These are phyloP conservation scores for Athalia cordata DNA, from an alignment of 2,888 invertebrate species.

Conservation along the genomic window DNA sequence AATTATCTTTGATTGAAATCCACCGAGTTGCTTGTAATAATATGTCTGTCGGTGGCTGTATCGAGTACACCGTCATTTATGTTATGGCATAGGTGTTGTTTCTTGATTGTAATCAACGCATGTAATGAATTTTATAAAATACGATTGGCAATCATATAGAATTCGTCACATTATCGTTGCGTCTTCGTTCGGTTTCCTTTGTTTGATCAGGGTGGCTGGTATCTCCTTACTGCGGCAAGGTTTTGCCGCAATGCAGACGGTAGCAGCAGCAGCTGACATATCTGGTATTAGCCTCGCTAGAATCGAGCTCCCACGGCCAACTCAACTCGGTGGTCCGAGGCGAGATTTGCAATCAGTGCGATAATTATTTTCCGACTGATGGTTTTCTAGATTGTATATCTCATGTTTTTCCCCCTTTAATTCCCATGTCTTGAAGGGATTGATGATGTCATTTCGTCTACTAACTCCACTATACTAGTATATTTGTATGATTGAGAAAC, in stretches of 20 bases:
- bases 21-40: neutral
- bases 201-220: slow-evolving; percentile 18
- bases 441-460: slow-evolving; percentile 35
- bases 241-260: slow-evolving; percentile 17
- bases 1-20: too few species aligned
- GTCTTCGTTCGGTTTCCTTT: slow-evolving; percentile 28
- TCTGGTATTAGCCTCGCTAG: slow-evolving; percentile 31
- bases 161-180: slow-evolving; percentile 8
- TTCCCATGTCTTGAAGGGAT: slow-evolving; percentile 33
- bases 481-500: slow-evolving; percentile 27
- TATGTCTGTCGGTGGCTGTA: slow-evolving; percentile 7
- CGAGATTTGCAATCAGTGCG: slow-evolving; percentile 45
- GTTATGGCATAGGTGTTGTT: slow-evolving; percentile 4
- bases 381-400: slow-evolving; percentile 37
- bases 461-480: slow-evolving; percentile 3
- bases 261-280: slow-evolving; percentile 27
- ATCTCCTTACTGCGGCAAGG: slow-evolving; percentile 3
- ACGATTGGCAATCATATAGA: slow-evolving; percentile 24
- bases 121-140: slow-evolving; percentile 11
- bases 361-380: slow-evolving; percentile 46
- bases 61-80: neutral
- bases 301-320: slow-evolving; percentile 45
- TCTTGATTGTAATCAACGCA: slow-evolving; percentile 31
- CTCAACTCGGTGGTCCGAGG: slow-evolving; percentile 38
- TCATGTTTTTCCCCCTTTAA: slow-evolving; percentile 31